Evolutionary conservation across 2,797 vertebrate genomes (phyloP), one percentile per base, ranked within the genome.

Genomic region (Urophycis tenuis): DNA sequence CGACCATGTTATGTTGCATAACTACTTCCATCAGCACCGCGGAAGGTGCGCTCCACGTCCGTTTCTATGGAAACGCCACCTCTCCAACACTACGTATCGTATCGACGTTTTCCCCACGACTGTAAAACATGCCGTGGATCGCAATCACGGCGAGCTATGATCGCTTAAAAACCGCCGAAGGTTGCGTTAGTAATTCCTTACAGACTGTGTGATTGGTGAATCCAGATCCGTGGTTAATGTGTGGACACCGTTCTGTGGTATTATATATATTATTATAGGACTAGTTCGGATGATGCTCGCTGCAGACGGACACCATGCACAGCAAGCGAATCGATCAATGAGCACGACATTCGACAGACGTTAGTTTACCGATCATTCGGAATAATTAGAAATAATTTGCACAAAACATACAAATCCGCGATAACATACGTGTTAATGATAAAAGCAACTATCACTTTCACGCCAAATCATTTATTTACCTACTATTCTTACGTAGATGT

Each of bases 51-150:
- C 83, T 88, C 84, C 81, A 84, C 84, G 85, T 86, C 90, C 83
- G 92, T 93, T 93, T 91, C 92, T 91, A 94, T 93, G 92, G 93
- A 89, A 84, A 93, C 92, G 81, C 83, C 49, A 69, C 77, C 85
- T 77, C 87, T 87, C 84, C 80, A 49, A 77, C 77, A 29, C 60
- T 29, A 29, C 6, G 60, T 12, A 29, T 64, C 60, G 60, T 14
- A 29, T 64, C 60, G 53, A 76, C n/a, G 77, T 76, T 74, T 77
- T 45, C n/a, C 53, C 9, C 17, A 75, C 72, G 10, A 77, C 82
- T 82, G 67, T 60, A 29, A 64, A 64, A 64, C 60, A 3, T n/a
- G 60, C n/a, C n/a, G 60, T 64, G 29, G n/a, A 64, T 64, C 29
- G 29, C 3, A 0, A 64, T 12, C 1, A 11, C 9, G 2, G 60